phyloP scores from a whole-genome alignment of 2,888 invertebrate species.

The Cataglyphis rosenhaueri region DNA sequence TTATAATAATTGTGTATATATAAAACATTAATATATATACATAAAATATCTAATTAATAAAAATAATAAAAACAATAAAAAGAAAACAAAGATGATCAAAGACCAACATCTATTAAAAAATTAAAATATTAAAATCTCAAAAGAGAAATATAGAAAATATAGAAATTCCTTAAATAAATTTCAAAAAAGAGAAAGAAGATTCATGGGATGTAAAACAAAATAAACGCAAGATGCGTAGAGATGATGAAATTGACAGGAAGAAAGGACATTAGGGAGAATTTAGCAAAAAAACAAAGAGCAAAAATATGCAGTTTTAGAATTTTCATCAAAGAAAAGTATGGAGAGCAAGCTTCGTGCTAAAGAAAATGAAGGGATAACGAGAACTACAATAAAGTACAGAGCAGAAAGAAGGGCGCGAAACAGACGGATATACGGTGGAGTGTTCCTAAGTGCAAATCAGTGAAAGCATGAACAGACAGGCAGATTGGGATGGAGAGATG shows the following conservation, averaged over 20 bases:
- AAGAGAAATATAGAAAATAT: neutral
- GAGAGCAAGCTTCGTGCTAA: neutral
- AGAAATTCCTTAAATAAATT: neutral
- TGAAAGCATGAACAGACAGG: conserved; percentile 36
- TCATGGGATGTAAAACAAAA: neutral
- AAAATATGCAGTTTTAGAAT: neutral
- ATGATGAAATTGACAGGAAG: neutral
- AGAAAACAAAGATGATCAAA: neutral
- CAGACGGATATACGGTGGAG: neutral
- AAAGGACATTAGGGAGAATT: neutral
- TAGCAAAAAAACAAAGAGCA: neutral
- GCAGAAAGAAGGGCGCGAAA: conserved; percentile 7
- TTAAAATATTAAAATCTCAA: neutral
- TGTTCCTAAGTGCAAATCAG: conserved; percentile 44
- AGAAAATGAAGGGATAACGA: neutral
- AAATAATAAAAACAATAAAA: neutral
- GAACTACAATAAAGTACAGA: neutral
- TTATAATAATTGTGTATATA: neutral
- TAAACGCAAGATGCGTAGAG: neutral
- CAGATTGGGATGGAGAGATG: conserved; percentile 3
- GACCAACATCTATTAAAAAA: neutral
- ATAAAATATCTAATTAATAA: neutral
- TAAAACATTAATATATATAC: neutral
- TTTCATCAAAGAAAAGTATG: neutral
- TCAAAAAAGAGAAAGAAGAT: neutral